phyloP scores from a whole-genome alignment of 1,140 invertebrate species.

The Panagrolaimus sp. region DNA sequence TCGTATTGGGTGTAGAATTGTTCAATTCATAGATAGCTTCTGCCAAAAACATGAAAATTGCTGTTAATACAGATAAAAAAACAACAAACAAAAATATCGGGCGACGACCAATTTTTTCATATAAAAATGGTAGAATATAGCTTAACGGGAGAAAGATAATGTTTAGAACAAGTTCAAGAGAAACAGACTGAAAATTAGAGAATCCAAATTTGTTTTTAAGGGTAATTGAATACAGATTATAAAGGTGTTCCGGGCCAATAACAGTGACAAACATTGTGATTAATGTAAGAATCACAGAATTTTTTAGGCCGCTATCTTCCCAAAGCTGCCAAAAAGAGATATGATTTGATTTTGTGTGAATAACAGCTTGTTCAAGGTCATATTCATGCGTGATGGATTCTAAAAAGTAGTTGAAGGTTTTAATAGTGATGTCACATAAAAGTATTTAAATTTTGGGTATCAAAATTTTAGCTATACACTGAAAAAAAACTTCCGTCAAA shows the following conservation, averaged over 20 bases:
- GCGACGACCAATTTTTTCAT: slow-evolving; percentile 1
- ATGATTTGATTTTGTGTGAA: too few species aligned
- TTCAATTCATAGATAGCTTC: background rate
- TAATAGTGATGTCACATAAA: too few species aligned
- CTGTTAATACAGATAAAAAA: background rate
- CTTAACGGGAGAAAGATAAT: background rate
- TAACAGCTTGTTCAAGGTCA: too few species aligned
- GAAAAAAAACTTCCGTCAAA: too few species aligned
- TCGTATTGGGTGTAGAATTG: background rate
- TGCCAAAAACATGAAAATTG: background rate
- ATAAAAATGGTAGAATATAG: background rate
- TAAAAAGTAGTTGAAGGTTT: too few species aligned
- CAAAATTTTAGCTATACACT: too few species aligned
- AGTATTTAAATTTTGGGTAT: too few species aligned
- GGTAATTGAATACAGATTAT: background rate
- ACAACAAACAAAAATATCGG: background rate
- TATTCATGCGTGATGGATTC: too few species aligned
- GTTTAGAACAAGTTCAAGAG: background rate
- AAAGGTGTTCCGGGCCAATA: background rate
- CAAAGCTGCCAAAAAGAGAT: background rate
- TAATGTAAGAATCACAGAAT: background rate
- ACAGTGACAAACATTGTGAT: slow-evolving; percentile 8
- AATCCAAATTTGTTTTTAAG: background rate
- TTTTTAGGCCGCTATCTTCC: background rate
- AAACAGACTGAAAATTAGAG: background rate